phyloP scores from a whole-genome alignment of 2,888 invertebrate genomes.

The Idaea biselata region DNA sequence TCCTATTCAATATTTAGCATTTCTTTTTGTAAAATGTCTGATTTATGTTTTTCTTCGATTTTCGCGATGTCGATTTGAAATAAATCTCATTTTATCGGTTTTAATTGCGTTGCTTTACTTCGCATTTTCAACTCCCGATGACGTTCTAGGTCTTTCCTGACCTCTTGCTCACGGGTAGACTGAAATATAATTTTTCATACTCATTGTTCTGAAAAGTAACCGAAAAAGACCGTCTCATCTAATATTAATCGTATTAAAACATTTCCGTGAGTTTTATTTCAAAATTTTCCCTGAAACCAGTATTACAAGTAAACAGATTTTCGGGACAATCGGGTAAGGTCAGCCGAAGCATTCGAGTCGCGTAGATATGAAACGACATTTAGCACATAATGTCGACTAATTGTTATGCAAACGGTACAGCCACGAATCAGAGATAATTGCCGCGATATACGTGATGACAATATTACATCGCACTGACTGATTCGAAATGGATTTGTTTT shows the following conservation, averaged over 20 bases:
- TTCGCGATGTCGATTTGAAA: too few relatives aligned
- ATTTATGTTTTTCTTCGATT: too few relatives aligned
- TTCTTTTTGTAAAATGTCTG: too few relatives aligned
- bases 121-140: too few relatives aligned
- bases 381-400: conserved; percentile 50
- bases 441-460: conserved; percentile 23
- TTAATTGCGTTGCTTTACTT: too few relatives aligned
- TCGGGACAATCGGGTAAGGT: conserved; percentile 3
- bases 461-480: conserved; percentile 12
- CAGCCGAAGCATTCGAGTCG: conserved; percentile 37
- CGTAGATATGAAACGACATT: conserved; percentile 46
- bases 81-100: too few relatives aligned
- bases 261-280: too few relatives aligned
- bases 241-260: background rate
- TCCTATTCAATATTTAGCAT: too few relatives aligned
- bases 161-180: too few relatives aligned
- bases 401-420: conserved; percentile 46
- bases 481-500: background rate
- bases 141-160: too few relatives aligned
- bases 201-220: too few relatives aligned
- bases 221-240: background rate
- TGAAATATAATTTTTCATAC: too few relatives aligned
- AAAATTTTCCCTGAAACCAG: background rate
- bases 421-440: conserved; percentile 37
- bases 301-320: conserved; percentile 6